Percentiles rank a stretch among this genome's conserved stretches.
Evolutionary conservation across 2,888 invertebrate species (phyloP).

Genomic region (Thera obeliscata): DNA sequence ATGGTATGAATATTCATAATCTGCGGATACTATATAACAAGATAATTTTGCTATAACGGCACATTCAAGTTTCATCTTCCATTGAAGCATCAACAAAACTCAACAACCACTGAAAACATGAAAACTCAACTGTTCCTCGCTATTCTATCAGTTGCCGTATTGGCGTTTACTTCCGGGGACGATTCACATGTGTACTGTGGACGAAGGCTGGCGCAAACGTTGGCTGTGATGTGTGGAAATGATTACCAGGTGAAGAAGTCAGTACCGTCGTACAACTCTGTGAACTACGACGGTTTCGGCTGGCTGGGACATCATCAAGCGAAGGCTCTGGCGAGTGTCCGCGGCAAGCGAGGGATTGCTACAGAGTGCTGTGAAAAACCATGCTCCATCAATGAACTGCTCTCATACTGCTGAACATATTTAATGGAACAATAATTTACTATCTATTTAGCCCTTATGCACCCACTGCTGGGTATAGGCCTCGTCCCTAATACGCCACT

Average conservation of each 20-base stretch:
- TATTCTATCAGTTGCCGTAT: constrained; percentile 7
- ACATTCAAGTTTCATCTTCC: constrained; percentile 26
- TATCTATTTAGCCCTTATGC: too few species aligned
- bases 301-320: constrained; percentile 27
- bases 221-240: constrained; percentile 26
- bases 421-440: neutral
- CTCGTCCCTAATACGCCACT: too few species aligned
- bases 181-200: constrained; percentile 29
- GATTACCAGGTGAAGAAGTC: constrained; percentile 28
- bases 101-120: constrained; percentile 20
- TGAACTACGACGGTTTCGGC: constrained; percentile 20
- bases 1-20: constrained; percentile 35
- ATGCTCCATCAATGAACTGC: constrained; percentile 29
- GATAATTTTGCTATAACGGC: constrained; percentile 3
- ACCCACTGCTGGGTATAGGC: too few species aligned
- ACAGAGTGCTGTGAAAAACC: constrained; percentile 38
- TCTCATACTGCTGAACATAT: constrained; percentile 28
- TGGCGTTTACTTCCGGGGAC: constrained; percentile 17
- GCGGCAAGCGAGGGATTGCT: constrained; percentile 34
- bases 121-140: constrained; percentile 29
- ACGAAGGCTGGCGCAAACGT: constrained; percentile 25
- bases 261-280: constrained; percentile 21
- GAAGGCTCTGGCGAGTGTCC: constrained; percentile 18
- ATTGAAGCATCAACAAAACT: constrained; percentile 20
- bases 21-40: constrained; percentile 27